Evolutionary conservation across 2,113 vertebrate species (phyloP).

Genomic region (Corythornis vintsioides): DNA sequence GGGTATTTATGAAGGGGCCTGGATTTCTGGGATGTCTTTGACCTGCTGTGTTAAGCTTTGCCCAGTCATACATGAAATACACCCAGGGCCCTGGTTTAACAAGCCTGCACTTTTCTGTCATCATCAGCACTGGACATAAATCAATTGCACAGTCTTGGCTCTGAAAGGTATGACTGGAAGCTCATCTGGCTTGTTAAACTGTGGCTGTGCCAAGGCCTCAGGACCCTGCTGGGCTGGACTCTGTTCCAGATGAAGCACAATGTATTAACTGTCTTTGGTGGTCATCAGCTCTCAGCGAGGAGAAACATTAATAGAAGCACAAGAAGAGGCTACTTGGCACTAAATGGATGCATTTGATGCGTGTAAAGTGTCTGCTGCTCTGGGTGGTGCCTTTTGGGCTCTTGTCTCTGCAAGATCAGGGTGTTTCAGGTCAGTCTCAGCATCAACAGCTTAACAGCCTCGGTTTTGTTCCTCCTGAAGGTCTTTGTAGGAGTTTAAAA

Average conservation of each 20-base stretch:
- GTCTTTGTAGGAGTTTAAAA: not conserved
- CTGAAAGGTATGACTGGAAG: slow-evolving; percentile 6
- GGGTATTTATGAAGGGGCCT: not conserved
- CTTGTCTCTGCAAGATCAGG: not conserved
- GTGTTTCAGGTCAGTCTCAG: not conserved
- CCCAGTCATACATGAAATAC: not conserved
- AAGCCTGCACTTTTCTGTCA: slow-evolving; percentile 20
- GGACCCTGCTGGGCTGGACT: not conserved
- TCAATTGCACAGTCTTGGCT: slow-evolving; percentile 3
- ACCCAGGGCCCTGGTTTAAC: not conserved
- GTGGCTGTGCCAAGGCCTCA: slow-evolving; percentile 11
- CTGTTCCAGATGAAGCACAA: not conserved
- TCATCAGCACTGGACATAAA: slow-evolving; percentile 14
- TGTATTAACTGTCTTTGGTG: not conserved
- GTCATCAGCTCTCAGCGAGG: not conserved
- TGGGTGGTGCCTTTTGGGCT: not conserved
- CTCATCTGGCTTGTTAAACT: slow-evolving; percentile 13
- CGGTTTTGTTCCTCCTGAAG: not conserved
- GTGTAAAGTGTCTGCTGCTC: not conserved
- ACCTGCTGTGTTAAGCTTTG: not conserved
- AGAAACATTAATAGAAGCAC: not conserved
- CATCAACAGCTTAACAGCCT: not conserved
- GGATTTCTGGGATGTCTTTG: not conserved
- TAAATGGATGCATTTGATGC: not conserved
- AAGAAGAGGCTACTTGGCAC: not conserved